Base-by-base conservation (phyloP, 2,888 invertebrate species). In the Hermodice carunculata region DNA sequence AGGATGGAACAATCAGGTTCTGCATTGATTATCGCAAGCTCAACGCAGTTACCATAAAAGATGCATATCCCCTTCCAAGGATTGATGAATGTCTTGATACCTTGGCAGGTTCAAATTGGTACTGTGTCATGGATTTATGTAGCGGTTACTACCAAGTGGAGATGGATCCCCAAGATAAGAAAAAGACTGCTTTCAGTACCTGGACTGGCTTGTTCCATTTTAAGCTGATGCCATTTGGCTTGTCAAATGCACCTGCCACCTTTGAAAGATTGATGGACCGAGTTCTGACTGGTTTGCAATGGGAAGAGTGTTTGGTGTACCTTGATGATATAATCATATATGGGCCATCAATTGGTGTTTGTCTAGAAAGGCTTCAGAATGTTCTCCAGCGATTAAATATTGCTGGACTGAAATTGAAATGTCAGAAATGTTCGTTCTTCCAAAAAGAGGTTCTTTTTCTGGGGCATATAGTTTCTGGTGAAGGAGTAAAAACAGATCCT, bases 81-180 rank as follows among this genome's bases (percentile, higher is more conserved):
- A 61, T 73, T 14, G 57, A 61, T 5, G 56, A 60, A 3, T 52
- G 58, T 22, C 44, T 77, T 1, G 73, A 69, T 37, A 37, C 60
- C 8, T 49, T 75, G 24, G 19, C 68, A 11, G 76, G 76, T 1
- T 59, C 67, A 1, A 14, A 53, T 11, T 73, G 58, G 61, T 76
- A 74, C 43, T 59, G 53, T 19, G 60, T 59, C 2, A 57, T 76
- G 8, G 76, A 77, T 58, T 46, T 74, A 14, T 58, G 32, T 6
- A 46, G 52, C 17, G 74, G 74, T 8, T 76, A 76, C 57, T 75
- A 71, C 73, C 78, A 78, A 46, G 66, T 77, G 1, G 69, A 61
- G 14, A 48, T 73, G 28, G 58, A 60, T 6, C 53, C 43, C 22
- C 52, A 61, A 8, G 73, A 70, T 49, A 60, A 52, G 42, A 19